Evolutionary conservation across 64 coral and sea anemone genomes (phyloP).

Genomic region (Dendronephthya gigantea): DNA sequence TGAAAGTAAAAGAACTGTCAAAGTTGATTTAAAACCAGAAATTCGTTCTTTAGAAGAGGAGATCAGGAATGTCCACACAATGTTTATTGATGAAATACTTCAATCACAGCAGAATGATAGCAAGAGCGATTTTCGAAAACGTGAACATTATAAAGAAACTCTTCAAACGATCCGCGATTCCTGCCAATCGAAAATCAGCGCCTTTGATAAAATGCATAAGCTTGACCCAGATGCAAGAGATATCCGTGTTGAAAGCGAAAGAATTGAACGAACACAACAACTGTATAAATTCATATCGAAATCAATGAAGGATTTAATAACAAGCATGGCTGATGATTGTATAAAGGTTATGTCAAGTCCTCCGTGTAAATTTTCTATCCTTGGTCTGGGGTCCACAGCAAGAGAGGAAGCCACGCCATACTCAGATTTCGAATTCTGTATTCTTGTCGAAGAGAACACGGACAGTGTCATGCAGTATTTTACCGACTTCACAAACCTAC

Average conservation of each 20-base stretch:
- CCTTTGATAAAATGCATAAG: background rate
- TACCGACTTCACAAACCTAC: background rate
- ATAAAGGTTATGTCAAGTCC: background rate
- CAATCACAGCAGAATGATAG: background rate
- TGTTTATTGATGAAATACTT: background rate
- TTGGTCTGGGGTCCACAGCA: background rate
- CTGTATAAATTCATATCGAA: background rate
- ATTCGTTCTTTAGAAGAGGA: background rate
- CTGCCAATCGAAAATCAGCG: background rate
- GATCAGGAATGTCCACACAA: background rate
- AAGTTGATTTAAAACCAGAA: background rate
- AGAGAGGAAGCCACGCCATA: background rate
- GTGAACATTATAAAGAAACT: background rate
- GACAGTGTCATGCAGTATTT: background rate
- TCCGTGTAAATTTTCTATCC: background rate
- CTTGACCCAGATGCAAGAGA: background rate
- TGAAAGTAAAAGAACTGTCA: background rate
- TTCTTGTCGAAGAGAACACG: background rate
- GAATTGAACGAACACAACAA: background rate
- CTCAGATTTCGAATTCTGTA: background rate
- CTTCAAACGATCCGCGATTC: background rate
- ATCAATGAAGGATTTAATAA: background rate
- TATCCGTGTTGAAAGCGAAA: background rate
- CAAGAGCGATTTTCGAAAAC: background rate
- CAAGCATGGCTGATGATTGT: background rate